These are phyloP conservation scores for Cacoxenus indagator DNA, from an alignment of 2,888 invertebrate genomes.

Conservation along the genomic window DNA sequence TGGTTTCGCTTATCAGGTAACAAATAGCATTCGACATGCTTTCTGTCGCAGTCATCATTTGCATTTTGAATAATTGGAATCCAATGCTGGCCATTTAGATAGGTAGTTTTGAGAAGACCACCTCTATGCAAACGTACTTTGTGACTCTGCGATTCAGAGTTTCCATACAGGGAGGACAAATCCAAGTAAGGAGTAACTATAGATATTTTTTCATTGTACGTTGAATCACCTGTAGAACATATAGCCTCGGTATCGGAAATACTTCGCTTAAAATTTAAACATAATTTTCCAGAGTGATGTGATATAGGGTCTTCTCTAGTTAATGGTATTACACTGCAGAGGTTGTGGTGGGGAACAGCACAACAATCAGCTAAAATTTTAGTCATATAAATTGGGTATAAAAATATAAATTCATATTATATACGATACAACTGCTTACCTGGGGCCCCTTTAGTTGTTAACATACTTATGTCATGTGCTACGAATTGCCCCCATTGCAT, in stretches of 20 bases:
- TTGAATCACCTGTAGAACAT: conserved; percentile 72
- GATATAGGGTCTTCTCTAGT: conserved; percentile 74
- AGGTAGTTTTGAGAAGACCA: conserved; percentile 76
- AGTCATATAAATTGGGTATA: conserved; percentile 1
- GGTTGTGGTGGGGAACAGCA: conserved; percentile 39
- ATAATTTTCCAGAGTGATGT: conserved; percentile 71
- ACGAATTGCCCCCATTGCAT: conserved; percentile 65
- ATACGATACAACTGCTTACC: too few relatives aligned
- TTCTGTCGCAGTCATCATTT: conserved; percentile 70
- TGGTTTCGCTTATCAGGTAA: conserved; percentile 73
- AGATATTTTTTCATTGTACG: conserved; percentile 76
- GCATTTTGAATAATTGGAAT: conserved; percentile 78
- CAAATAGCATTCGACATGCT: conserved; percentile 77
- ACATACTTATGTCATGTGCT: conserved; percentile 56
- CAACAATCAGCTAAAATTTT: conserved; percentile 53
- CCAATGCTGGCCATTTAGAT: conserved; percentile 76
- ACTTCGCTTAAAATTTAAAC: conserved; percentile 77
- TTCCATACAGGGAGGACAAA: conserved; percentile 84
- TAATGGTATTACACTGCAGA: conserved; percentile 73
- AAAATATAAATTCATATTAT: neutral
- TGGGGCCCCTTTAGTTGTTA: conserved; percentile 44
- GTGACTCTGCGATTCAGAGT: conserved; percentile 74
- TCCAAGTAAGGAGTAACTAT: conserved; percentile 74
- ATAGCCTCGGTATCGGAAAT: conserved; percentile 76
- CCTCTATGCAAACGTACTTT: conserved; percentile 77